These are phyloP conservation scores for Dryoscopus gambensis DNA, from an alignment of 2,113 vertebrate species.

Conservation along the genomic window DNA sequence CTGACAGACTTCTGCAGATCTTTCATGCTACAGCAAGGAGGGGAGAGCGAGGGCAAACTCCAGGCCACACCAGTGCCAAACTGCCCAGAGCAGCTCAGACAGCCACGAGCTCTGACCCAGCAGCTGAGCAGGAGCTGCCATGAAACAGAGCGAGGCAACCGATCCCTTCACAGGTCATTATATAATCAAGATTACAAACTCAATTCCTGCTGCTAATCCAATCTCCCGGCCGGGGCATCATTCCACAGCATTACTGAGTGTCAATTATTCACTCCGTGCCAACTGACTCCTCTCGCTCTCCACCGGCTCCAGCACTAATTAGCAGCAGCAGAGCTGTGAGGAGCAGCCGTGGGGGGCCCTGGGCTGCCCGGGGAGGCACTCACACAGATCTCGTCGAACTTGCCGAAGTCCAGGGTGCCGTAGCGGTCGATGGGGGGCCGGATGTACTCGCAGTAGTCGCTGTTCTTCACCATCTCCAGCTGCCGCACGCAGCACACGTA, in stretches of 20 bases:
- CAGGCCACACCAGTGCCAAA: not conserved
- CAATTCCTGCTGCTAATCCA: not conserved
- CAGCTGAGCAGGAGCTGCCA: not conserved
- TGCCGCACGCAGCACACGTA: constrained; percentile 94
- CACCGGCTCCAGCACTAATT: not conserved
- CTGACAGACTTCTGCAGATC: not conserved
- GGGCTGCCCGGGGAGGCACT: constrained; percentile 60
- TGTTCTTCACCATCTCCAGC: constrained; percentile 86
- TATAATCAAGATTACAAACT: not conserved
- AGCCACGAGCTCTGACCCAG: not conserved
- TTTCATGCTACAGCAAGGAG: not conserved
- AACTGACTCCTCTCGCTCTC: not conserved
- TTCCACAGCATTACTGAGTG: not conserved
- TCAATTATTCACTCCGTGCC: not conserved
- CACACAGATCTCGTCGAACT: constrained; percentile 91
- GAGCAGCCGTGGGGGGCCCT: not conserved
- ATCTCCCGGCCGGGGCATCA: not conserved
- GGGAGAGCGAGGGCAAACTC: not conserved
- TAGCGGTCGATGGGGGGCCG: constrained; percentile 88
- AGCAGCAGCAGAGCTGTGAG: not conserved
- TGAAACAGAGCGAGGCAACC: rapidly evolving
- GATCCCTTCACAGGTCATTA: not conserved
- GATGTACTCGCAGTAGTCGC: constrained; percentile 93
- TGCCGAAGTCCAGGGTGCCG: constrained; percentile 88
- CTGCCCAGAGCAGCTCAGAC: not conserved